phyloP scores from a whole-genome alignment of 2,113 vertebrate species.

The Sialia sialis region DNA sequence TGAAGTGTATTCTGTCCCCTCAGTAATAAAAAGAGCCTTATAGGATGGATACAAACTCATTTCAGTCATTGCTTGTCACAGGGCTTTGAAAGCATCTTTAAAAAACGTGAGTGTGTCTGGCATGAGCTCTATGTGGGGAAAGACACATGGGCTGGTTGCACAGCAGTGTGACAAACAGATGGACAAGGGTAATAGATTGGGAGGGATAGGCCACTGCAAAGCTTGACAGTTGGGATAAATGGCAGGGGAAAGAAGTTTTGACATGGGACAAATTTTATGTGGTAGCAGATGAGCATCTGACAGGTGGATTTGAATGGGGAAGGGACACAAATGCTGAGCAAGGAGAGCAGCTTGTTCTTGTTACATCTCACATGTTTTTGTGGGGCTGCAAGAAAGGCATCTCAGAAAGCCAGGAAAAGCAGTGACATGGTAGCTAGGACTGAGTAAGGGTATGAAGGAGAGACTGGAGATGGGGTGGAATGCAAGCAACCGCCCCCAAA shows the following conservation, averaged over 20 bases:
- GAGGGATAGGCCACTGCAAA: not conserved
- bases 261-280: not conserved
- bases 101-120: not conserved
- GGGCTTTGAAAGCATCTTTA: not conserved
- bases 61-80: not conserved
- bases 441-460: not conserved
- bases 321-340: not conserved
- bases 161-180: not conserved
- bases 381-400: not conserved
- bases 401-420: not conserved
- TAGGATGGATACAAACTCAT: not conserved
- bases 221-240: not conserved
- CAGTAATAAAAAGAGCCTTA: not conserved
- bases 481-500: not conserved
- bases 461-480: not conserved
- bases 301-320: not conserved
- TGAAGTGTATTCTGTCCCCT: not conserved
- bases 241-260: not conserved
- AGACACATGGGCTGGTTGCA: not conserved
- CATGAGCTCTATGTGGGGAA: not conserved
- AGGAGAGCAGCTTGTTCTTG: not conserved
- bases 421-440: not conserved
- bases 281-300: not conserved
- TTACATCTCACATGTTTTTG: accelerated
- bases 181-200: not conserved